These are phyloP conservation scores for Calyptomena viridis DNA, from an alignment of 2,113 vertebrate genomes.

Conservation along the genomic window DNA sequence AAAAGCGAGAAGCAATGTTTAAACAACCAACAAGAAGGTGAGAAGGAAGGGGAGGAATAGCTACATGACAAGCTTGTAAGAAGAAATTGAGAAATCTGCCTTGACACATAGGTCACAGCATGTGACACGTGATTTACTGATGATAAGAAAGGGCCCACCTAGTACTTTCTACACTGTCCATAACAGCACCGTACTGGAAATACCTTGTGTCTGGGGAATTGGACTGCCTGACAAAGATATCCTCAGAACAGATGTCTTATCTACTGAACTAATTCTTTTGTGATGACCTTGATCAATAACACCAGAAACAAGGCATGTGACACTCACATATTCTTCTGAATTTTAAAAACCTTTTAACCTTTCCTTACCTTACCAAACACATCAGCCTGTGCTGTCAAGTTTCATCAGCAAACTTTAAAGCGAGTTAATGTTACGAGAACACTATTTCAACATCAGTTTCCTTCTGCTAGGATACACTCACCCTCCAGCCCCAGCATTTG, in stretches of 20 bases:
- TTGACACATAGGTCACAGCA: background rate
- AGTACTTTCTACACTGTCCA: background rate
- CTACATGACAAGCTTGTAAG: background rate
- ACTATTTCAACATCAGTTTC: background rate
- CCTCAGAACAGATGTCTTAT: background rate
- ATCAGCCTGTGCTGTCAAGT: background rate
- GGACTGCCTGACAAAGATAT: background rate
- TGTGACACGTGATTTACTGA: background rate
- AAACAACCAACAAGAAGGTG: background rate
- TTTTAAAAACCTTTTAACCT: background rate
- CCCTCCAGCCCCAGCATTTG: background rate
- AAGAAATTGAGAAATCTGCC: background rate
- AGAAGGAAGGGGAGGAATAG: background rate
- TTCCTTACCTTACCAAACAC: background rate
- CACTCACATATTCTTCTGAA: background rate
- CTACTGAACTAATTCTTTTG: constrained; percentile 18
- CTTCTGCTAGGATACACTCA: background rate
- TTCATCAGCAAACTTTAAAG: background rate
- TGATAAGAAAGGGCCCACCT: background rate
- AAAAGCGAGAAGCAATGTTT: background rate
- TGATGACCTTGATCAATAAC: constrained; percentile 32
- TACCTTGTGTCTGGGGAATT: background rate
- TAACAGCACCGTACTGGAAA: background rate
- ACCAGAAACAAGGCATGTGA: background rate
- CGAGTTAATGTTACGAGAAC: background rate